phyloP scores from a whole-genome alignment of 2,888 invertebrate species.

The Pterobdella sp. region DNA sequence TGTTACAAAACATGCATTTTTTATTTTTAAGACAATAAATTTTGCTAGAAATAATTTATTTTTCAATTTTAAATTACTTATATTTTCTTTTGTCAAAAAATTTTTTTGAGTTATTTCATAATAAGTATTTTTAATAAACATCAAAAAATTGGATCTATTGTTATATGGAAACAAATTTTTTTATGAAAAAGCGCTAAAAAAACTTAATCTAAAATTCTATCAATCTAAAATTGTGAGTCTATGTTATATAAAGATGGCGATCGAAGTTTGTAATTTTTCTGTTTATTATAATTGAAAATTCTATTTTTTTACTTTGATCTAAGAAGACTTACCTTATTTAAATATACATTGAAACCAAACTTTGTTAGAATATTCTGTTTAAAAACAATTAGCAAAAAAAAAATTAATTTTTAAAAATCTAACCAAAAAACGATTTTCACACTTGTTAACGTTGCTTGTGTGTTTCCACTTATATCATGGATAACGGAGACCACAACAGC shows the following conservation, averaged over 20 bases:
- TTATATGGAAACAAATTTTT: no score
- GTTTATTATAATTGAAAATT: not conserved
- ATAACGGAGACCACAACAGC: not conserved
- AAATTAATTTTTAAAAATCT: not conserved
- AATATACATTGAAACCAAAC: not conserved
- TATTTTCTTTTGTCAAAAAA: no score
- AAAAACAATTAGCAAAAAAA: not conserved
- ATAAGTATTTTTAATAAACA: no score
- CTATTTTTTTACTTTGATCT: not conserved
- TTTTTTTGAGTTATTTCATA: no score
- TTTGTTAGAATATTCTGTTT: not conserved
- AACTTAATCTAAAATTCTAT: no score
- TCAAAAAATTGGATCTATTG: no score
- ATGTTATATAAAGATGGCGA: slow-evolving; percentile 6
- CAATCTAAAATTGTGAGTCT: not conserved
- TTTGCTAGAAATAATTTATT: no score
- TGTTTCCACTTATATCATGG: not conserved
- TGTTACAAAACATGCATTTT: no score
- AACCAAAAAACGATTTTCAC: not conserved
- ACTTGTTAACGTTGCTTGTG: not conserved
- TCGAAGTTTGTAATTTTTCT: not conserved
- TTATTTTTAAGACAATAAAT: no score
- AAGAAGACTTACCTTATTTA: not conserved
- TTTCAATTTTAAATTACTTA: no score
- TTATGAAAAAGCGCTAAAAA: no score